Evolutionary conservation across 2,888 invertebrate genomes (phyloP), one percentile per base, ranked within the genome.

Genomic region (Oscheius sp.): DNA sequence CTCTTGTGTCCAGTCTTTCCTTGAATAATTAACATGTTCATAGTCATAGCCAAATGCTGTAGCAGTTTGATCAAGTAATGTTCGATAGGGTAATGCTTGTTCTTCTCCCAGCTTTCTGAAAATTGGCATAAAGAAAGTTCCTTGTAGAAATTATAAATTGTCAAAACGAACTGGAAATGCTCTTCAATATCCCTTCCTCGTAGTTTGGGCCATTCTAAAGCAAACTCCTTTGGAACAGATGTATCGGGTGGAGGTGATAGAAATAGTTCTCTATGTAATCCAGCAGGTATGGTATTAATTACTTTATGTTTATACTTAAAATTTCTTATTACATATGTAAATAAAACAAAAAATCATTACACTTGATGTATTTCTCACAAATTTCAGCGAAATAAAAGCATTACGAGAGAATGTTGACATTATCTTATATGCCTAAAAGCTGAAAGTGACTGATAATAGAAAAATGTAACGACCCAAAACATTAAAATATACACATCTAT

Each of bases 231-330:
- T 4, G 59, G 17, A 1, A 65, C 62, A 22, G 77, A 73, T 68
- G 70, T 75, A 17, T 64, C 67, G 26, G 72, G 73, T n/a, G 22
- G 36, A 9, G 62, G 41, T 14, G 44, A 24, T 47, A 61, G 70
- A 44, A 75, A 75, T n/a, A 76, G 44, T 30, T 71, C 57, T 26
- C 38, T n/a, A 56, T 75, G 70, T 20, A 75, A 36, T n/a, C 30
- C 36, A 9, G 32, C 24, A 5, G 78, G 75, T 1, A 80, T 70
- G 14, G 78, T 72, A 63, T 75, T 72, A 54, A 80, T 79, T 12
- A 57, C 24, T 68, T 74, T 77, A 12, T 67, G 44, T n/a, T 68
- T 67, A 54, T 74, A 73, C 68, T 68, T 47, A 68, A 68, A 4
- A 12, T 6, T 6, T 30, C 14, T 22, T 2, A 33, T 14, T 17